These are phyloP conservation scores for Linnaemya tessellans DNA, from an alignment of 2,888 invertebrate genomes.

Conservation along the genomic window DNA sequence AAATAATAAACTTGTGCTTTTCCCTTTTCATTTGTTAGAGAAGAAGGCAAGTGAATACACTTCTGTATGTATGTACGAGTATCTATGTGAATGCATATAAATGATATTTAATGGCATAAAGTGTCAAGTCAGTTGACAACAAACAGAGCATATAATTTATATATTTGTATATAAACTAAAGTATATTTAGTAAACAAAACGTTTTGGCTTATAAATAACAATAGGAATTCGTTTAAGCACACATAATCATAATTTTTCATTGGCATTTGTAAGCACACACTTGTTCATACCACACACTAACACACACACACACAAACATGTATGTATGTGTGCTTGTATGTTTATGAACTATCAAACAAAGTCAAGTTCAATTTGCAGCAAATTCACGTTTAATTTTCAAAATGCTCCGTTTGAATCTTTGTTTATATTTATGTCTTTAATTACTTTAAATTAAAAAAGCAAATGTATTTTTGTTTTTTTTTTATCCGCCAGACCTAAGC, in stretches of 20 bases:
- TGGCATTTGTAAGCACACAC: neutral
- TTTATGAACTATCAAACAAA: neutral
- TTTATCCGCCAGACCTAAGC: neutral
- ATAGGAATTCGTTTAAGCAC: neutral
- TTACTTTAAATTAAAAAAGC: neutral
- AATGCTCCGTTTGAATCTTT: neutral
- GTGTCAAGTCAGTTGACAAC: conserved; percentile 58
- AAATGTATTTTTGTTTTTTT: neutral
- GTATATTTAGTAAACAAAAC: conserved; percentile 9
- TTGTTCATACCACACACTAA: no score
- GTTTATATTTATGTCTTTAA: conserved; percentile 11
- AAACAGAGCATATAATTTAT: conserved; percentile 56
- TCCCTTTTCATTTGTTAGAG: neutral
- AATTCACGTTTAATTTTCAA: neutral
- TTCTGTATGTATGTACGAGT: no score
- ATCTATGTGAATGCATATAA: neutral
- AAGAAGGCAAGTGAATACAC: neutral
- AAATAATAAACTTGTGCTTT: neutral
- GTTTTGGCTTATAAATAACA: neutral
- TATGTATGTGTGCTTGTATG: neutral
- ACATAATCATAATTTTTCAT: conserved; percentile 14
- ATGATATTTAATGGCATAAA: conserved; percentile 57
- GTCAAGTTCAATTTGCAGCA: neutral
- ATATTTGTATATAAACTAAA: conserved; percentile 3
- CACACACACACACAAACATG: neutral